phyloP scores from a whole-genome alignment of 2,113 vertebrate genomes.

The Odocoileus virginianus region DNA sequence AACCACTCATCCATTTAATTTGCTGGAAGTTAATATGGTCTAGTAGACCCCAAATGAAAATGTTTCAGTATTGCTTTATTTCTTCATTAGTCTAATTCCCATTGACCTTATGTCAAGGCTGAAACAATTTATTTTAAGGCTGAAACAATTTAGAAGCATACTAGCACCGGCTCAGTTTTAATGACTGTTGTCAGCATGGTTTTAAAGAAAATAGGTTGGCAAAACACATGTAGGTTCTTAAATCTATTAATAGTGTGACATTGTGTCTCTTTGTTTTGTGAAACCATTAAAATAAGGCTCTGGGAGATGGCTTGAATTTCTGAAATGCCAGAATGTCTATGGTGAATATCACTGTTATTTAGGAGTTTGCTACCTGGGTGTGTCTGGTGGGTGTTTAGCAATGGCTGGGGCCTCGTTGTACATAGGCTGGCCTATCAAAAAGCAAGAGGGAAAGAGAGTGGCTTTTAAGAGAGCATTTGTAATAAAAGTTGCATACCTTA shows the following conservation, averaged over 20 bases:
- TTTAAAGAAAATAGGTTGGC: neutral
- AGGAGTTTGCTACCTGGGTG: neutral
- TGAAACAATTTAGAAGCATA: neutral
- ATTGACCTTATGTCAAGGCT: neutral
- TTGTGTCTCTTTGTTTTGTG: neutral
- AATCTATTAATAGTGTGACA: neutral
- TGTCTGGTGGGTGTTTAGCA: neutral
- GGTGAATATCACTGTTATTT: neutral
- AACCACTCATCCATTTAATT: conserved; percentile 16
- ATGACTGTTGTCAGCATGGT: neutral
- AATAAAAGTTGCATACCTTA: neutral
- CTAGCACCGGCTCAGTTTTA: neutral
- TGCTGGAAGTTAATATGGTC: neutral
- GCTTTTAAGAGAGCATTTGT: neutral
- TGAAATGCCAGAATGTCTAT: neutral
- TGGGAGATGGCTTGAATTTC: neutral
- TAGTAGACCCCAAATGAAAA: neutral
- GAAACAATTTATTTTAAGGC: neutral
- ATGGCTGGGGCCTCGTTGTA: neutral
- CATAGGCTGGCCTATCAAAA: neutral
- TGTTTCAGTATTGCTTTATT: conserved; percentile 36
- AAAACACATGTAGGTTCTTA: neutral
- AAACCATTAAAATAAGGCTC: neutral
- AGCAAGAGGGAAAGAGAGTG: neutral
- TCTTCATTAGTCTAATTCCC: conserved; percentile 47